Evolutionary conservation across 2,888 invertebrate species (phyloP).

Genomic region (Venusia cambrica): DNA sequence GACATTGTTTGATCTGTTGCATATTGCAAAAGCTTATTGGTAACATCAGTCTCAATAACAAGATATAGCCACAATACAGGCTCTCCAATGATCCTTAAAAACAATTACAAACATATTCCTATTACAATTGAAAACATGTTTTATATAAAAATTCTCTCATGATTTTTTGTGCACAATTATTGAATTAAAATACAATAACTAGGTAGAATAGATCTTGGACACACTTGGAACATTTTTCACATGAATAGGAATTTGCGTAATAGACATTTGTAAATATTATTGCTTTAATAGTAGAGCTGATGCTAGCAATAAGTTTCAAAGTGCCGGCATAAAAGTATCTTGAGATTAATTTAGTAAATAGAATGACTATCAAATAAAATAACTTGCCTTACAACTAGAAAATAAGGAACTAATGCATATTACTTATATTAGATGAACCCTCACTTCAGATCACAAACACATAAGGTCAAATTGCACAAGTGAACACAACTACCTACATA

Average conservation of each 20-base stretch:
- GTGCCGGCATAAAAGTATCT: slow-evolving; percentile 37
- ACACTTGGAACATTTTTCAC: slow-evolving; percentile 31
- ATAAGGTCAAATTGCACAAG: slow-evolving; percentile 69
- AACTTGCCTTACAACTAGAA: slow-evolving; percentile 63
- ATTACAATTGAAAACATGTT: slow-evolving; percentile 47
- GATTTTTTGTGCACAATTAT: slow-evolving; percentile 51
- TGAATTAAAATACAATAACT: slow-evolving; percentile 28
- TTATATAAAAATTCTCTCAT: slow-evolving; percentile 57
- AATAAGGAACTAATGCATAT: slow-evolving; percentile 78
- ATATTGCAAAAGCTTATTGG: slow-evolving; percentile 56
- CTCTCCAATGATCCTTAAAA: slow-evolving; percentile 51
- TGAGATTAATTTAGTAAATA: slow-evolving; percentile 34
- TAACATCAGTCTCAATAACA: slow-evolving; percentile 71
- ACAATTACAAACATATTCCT: slow-evolving; percentile 54
- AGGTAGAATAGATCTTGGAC: slow-evolving; percentile 18
- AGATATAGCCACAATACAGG: slow-evolving; percentile 54
- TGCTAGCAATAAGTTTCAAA: slow-evolving; percentile 65
- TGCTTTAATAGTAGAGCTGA: slow-evolving; percentile 60
- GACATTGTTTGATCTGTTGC: slow-evolving; percentile 36
- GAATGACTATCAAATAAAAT: slow-evolving; percentile 47
- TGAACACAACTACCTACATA: slow-evolving; percentile 64
- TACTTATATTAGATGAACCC: slow-evolving; percentile 70
- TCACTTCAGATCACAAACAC: slow-evolving; percentile 78
- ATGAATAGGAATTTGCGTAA: slow-evolving; percentile 47
- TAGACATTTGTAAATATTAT: slow-evolving; percentile 45